Evolutionary conservation across 2,888 invertebrate genomes (phyloP), one percentile per base, ranked within the genome.

Genomic region (Campoplex capitator): DNA sequence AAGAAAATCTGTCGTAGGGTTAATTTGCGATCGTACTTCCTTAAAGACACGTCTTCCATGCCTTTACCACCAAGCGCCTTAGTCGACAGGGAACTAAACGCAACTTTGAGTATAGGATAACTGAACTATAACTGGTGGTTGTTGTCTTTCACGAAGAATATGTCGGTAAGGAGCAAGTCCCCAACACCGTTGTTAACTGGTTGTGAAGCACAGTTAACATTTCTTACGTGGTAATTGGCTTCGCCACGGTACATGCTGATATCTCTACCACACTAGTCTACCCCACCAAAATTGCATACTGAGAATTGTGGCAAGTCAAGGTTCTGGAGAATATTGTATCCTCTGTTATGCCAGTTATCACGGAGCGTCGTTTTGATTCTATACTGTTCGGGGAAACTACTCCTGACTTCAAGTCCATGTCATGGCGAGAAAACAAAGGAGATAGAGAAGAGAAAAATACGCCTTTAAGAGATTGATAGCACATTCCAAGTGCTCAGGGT

Each of bases 131-230:
- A 42, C 80, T 73, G 45, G 58, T 56, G 38, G 38, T 74, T 51
- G 71, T 65, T 67, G 84, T 79, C 80, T 77, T 28, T 45, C 48
- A 68, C 80, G 80, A 81, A 58, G 67, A 65, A 68, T 70, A 84
- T 16, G 54, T 81, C 71, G 42, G 79, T 79, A 42, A 45, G 28
- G 71, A 65, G 75, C 54, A 73, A 77, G 51, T 58, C 77, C 68
- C 73, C 67, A 83, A 86, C 88, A 88, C 85, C 80, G 70, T 88
- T 89, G 92, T 91, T 93, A 93, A 93, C 92, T 92, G 91, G 91
- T 92, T 90, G 90, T 90, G 91, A 92, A 93, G 93, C 93, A 92
- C 89, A 93, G 92, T 93, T 93, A 92, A 91, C 91, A 91, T 93
- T 93, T 93, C 93, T 92, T 93, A 92, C 90, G 81, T 89, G 89